phyloP scores from a whole-genome alignment of 2,888 invertebrate genomes.

The Peribatodes rhomboidaria region DNA sequence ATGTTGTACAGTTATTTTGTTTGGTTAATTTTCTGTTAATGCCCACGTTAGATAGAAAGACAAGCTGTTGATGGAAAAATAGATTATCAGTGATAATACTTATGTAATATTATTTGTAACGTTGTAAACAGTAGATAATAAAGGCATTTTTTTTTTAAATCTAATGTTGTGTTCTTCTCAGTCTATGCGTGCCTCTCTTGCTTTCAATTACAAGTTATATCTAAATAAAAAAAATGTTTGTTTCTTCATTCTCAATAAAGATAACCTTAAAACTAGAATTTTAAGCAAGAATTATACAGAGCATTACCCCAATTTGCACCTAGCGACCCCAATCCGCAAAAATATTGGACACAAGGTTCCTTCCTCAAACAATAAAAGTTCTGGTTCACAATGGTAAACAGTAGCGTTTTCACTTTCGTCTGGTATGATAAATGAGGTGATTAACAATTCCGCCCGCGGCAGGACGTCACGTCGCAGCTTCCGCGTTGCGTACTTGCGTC shows the following conservation, averaged over 20 bases:
- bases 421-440: constrained; percentile 71
- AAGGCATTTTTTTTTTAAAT: too few relatives aligned
- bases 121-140: too few relatives aligned
- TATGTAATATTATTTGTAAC: too few relatives aligned
- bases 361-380: constrained; percentile 48
- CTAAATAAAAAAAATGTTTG: too few relatives aligned
- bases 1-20: too few relatives aligned
- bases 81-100: too few relatives aligned
- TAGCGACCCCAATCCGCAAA: constrained; percentile 22
- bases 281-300: background rate
- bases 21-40: too few relatives aligned
- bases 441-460: constrained; percentile 74
- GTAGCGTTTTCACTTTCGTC: constrained; percentile 79
- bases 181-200: background rate
- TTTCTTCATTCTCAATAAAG: background rate
- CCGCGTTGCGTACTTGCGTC: constrained; percentile 57
- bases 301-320: constrained; percentile 19
- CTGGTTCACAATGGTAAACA: constrained; percentile 57
- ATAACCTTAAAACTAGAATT: background rate
- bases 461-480: constrained; percentile 78
- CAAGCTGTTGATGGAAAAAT: too few relatives aligned
- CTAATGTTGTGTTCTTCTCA: background rate
- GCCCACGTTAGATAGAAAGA: too few relatives aligned
- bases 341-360: constrained; percentile 36
- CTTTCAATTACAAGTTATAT: too few relatives aligned